phyloP scores from a whole-genome alignment of 1,140 invertebrate species.

The Drosophila orosa region DNA sequence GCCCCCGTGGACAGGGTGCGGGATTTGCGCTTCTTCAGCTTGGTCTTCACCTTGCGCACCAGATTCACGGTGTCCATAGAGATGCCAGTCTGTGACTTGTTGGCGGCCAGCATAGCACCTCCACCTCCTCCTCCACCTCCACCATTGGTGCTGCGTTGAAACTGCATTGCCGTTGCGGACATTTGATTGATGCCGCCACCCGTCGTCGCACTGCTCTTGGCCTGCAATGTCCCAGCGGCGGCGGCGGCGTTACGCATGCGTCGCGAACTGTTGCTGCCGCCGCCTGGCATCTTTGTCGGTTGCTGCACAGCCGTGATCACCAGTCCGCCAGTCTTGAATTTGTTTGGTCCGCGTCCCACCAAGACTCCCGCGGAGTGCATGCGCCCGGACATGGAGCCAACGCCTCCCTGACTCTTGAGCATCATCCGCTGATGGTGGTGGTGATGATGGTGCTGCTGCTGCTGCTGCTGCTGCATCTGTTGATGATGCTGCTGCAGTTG shows the following conservation, averaged over 20 bases:
- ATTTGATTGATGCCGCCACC: constrained; percentile 3
- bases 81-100: constrained; percentile 49
- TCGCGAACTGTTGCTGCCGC: constrained; percentile 36
- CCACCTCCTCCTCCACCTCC: constrained; percentile 2
- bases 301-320: constrained; percentile 85
- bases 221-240: constrained; percentile 9
- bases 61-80: constrained; percentile 61
- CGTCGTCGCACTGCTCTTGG: constrained; percentile 26
- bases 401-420: constrained; percentile 35
- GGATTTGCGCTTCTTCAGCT: constrained; percentile 79
- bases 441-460: constrained; percentile 30
- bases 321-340: constrained; percentile 87
- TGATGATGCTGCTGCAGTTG: constrained; percentile 34
- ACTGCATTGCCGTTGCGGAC: constrained; percentile 29
- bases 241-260: constrained; percentile 48
- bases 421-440: constrained; percentile 46
- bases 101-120: constrained; percentile 14
- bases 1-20: constrained; percentile 45
- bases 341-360: constrained; percentile 48
- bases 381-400: constrained; percentile 16
- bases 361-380: constrained; percentile 38
- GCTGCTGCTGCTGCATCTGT: constrained; percentile 33
- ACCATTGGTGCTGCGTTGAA: constrained; percentile 25
- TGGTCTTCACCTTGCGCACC: constrained; percentile 79
- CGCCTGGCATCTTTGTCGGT: constrained; percentile 18